phyloP scores from a whole-genome alignment of 2,113 vertebrate species.

The Casuarius casuarius region DNA sequence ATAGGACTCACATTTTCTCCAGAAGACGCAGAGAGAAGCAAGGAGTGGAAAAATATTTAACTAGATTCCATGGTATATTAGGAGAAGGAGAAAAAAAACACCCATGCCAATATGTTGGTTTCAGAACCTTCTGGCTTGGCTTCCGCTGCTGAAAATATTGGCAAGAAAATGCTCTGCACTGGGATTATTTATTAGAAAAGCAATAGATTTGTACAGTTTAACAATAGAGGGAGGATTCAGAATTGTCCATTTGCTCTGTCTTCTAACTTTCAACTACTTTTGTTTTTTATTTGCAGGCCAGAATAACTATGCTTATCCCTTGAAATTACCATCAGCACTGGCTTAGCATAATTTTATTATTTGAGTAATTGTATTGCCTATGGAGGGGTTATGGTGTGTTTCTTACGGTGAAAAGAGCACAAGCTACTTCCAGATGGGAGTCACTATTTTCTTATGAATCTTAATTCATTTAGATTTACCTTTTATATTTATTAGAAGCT shows the following conservation, averaged over 20 bases:
- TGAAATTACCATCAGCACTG: slow-evolving; percentile 23
- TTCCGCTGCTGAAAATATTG: slow-evolving; percentile 55
- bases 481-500: not conserved
- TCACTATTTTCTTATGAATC: not conserved
- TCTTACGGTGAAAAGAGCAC: not conserved
- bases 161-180: slow-evolving; percentile 33
- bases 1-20: slow-evolving; percentile 76
- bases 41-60: slow-evolving; percentile 75
- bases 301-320: slow-evolving; percentile 46
- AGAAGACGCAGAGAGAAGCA: slow-evolving; percentile 71
- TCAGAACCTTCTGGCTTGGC: slow-evolving; percentile 65
- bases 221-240: slow-evolving; percentile 57
- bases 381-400: not conserved
- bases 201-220: slow-evolving; percentile 54
- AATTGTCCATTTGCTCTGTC: not conserved
- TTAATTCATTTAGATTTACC: not conserved
- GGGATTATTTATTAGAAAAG: slow-evolving; percentile 63
- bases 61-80: slow-evolving; percentile 70
- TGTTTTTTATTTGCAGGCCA: slow-evolving; percentile 43
- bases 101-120: slow-evolving; percentile 61
- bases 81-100: slow-evolving; percentile 38
- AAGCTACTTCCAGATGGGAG: not conserved
- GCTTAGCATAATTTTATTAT: slow-evolving; percentile 24
- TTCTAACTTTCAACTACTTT: slow-evolving; percentile 64
- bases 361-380: slow-evolving; percentile 26